These are phyloP conservation scores for Fistularia tabacaria DNA, from an alignment of 2,797 vertebrate genomes.

Conservation along the genomic window DNA sequence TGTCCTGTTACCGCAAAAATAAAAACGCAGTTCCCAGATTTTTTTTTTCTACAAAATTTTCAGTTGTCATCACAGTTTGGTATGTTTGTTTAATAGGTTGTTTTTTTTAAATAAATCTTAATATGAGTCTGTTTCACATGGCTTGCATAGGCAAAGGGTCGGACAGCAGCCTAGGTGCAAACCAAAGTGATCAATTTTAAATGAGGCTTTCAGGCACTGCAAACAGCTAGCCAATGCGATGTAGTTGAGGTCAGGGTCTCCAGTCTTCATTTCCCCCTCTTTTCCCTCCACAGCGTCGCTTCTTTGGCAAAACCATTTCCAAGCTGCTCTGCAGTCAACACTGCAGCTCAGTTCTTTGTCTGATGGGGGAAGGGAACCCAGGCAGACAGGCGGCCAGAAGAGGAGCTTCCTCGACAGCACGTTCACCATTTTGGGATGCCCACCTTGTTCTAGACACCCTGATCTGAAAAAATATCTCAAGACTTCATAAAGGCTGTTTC, in stretches of 20 bases:
- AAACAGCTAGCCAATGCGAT: constrained; percentile 7
- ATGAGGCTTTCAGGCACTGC: constrained; percentile 11
- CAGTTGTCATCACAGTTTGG: too few relatives aligned
- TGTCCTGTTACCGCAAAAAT: too few relatives aligned
- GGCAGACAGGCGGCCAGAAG: constrained; percentile 19
- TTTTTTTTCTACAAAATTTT: too few relatives aligned
- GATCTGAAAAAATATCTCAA: too few relatives aligned
- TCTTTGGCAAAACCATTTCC: constrained; percentile 40
- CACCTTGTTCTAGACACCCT: too few relatives aligned
- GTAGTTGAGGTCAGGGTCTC: constrained; percentile 29
- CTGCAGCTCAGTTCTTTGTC: constrained; percentile 45
- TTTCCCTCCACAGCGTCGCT: constrained; percentile 8
- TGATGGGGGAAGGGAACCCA: constrained; percentile 42
- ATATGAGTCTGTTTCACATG: too few relatives aligned
- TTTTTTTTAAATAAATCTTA: too few relatives aligned
- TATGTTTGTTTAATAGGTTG: too few relatives aligned
- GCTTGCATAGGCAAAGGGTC: not conserved
- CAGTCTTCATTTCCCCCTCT: constrained; percentile 5
- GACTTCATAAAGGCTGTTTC: too few relatives aligned
- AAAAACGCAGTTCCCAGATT: too few relatives aligned
- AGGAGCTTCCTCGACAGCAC: constrained; percentile 25
- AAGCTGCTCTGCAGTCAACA: constrained; percentile 42
- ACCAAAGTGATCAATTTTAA: constrained; percentile 2
- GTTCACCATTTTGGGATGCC: constrained; percentile 39
- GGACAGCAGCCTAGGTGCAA: not conserved